Percentiles rank a stretch among this genome's conserved stretches.
Evolutionary conservation across 2,113 vertebrate species (phyloP).

Genomic region (Alosa alosa): DNA sequence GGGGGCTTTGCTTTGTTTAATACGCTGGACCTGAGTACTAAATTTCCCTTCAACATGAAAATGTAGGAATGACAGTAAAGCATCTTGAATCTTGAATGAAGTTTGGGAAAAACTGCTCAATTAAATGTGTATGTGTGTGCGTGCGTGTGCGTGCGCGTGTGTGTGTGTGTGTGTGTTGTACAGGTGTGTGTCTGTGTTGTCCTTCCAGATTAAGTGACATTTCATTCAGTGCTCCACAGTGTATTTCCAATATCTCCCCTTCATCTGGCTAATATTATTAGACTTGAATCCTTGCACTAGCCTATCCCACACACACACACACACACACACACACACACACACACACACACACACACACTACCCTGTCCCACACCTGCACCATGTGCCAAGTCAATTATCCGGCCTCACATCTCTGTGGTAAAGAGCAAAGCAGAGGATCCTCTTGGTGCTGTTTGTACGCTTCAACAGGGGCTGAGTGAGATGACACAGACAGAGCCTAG

Average conservation of each 20-base stretch:
- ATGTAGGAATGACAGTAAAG: too few relatives aligned
- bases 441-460: too few relatives aligned
- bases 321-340: too few relatives aligned
- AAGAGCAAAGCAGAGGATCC: too few relatives aligned
- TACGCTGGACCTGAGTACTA: too few relatives aligned
- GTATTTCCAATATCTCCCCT: neutral
- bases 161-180: neutral
- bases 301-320: too few relatives aligned
- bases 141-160: neutral
- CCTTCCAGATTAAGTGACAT: neutral
- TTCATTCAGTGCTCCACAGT: neutral
- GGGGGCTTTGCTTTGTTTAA: too few relatives aligned
- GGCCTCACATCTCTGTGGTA: neutral
- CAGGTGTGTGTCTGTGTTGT: slow-evolving; percentile 4
- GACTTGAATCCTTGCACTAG: neutral
- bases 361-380: neutral
- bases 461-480: too few relatives aligned
- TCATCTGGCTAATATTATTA: neutral
- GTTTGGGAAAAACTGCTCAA: too few relatives aligned
- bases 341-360: neutral
- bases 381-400: neutral
- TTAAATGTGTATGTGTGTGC: neutral
- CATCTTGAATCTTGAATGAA: too few relatives aligned
- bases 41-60: too few relatives aligned
- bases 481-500: too few relatives aligned